A percentile compares a stretch with the other conserved stretches of the same genome.
phyloP scores from a whole-genome alignment of 1,140 invertebrate species.

The Dryas iulia region DNA sequence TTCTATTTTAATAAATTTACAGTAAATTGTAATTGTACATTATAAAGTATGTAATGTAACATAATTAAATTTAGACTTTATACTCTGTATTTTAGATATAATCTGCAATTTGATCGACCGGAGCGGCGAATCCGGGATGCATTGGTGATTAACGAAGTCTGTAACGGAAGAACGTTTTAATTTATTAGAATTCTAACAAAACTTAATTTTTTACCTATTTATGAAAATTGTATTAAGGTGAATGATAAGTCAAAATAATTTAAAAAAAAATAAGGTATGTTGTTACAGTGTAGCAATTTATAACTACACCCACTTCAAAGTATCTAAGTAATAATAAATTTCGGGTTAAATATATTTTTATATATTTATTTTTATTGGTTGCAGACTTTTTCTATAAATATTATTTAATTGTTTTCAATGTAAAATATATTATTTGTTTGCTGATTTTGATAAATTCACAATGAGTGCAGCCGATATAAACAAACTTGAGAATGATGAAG shows the following conservation, averaged over 20 bases:
- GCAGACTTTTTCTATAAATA: background rate
- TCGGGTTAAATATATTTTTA: background rate
- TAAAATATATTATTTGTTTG: slow-evolving; percentile 4
- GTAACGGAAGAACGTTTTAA: slow-evolving; percentile 22
- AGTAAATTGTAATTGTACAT: too few relatives aligned
- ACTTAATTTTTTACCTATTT: background rate
- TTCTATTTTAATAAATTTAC: too few relatives aligned
- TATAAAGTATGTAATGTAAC: too few relatives aligned
- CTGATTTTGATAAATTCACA: slow-evolving; percentile 12
- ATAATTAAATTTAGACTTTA: background rate
- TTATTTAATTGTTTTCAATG: slow-evolving; percentile 14
- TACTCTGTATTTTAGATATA: slow-evolving; percentile 10
- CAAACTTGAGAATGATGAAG: slow-evolving; percentile 63
- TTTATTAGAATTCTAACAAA: background rate
- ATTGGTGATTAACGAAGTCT: slow-evolving; percentile 14
- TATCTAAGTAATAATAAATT: background rate
- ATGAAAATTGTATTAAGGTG: background rate
- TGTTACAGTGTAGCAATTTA: background rate
- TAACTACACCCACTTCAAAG: background rate
- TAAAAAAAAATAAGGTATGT: background rate
- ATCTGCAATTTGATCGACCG: slow-evolving; percentile 18
- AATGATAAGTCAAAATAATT: background rate
- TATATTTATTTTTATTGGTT: background rate
- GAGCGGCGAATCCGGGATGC: slow-evolving; percentile 14
- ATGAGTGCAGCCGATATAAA: slow-evolving; percentile 67